Conservation (phyloP, 2,888 invertebrate genomes). For the Ditula angustiorana region DNA sequence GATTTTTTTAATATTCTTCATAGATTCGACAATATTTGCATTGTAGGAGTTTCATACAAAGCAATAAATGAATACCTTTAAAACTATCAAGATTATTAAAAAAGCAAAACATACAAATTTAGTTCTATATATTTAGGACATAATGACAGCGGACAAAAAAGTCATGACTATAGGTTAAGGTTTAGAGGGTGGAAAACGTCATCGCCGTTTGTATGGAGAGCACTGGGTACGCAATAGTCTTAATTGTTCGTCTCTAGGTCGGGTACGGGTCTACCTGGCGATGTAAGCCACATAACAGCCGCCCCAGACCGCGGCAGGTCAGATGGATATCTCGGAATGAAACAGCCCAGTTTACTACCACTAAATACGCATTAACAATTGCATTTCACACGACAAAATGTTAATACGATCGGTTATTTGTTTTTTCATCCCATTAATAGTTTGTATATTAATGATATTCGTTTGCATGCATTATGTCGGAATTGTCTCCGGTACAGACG, state of each 20-base stretch:
- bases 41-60: too few species aligned
- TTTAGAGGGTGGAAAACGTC: too few species aligned
- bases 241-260: conserved; percentile 18
- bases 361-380: conserved; percentile 29
- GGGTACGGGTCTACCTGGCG: conserved; percentile 14
- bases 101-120: too few species aligned
- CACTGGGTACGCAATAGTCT: too few species aligned
- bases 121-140: too few species aligned
- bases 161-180: too few species aligned
- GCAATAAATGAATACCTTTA: too few species aligned
- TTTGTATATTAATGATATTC: conserved; percentile 34
- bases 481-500: background rate
- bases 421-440: conserved; percentile 31
- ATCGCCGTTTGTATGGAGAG: too few species aligned
- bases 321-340: conserved; percentile 19
- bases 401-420: conserved; percentile 25
- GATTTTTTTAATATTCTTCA: too few species aligned
- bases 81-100: too few species aligned
- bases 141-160: too few species aligned
- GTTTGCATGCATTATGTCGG: conserved; percentile 11
- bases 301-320: conserved; percentile 14
- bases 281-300: conserved; percentile 35
- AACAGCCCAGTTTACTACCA: conserved; percentile 8
- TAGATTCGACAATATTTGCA: too few species aligned
- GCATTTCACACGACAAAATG: conserved; percentile 28